Conservation (phyloP, 64 coral and sea anemone genomes). For the Stylophora pistillata region DNA sequence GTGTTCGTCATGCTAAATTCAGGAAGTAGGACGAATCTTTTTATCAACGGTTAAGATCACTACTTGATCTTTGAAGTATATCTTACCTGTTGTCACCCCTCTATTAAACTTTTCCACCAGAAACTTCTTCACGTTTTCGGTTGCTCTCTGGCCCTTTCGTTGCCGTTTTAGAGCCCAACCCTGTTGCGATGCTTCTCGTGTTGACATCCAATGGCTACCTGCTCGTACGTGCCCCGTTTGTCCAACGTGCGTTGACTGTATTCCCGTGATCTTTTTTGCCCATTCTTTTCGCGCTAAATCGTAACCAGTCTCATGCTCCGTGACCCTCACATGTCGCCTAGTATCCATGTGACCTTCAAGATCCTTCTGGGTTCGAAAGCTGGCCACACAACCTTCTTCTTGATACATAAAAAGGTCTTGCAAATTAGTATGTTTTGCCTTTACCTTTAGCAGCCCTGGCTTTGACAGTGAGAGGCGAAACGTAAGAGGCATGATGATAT, state of each 20-base stretch:
- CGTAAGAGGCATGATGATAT: constrained; percentile 13
- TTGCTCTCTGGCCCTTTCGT: constrained; percentile 23
- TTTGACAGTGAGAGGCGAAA: background rate
- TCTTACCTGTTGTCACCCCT: constrained; percentile 31
- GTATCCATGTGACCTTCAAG: too few species aligned
- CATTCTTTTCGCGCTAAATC: constrained; percentile 23
- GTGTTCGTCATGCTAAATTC: background rate
- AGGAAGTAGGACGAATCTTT: background rate
- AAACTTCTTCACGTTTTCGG: constrained; percentile 23
- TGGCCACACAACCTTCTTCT: too few species aligned
- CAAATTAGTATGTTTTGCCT: too few species aligned
- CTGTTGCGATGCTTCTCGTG: constrained; percentile 23
- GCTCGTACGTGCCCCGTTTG: background rate
- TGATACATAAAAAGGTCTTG: too few species aligned
- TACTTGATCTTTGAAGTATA: background rate
- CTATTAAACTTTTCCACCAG: constrained; percentile 44
- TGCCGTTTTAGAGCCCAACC: constrained; percentile 53
- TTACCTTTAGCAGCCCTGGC: background rate
- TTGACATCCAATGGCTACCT: too few species aligned
- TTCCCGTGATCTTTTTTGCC: background rate
- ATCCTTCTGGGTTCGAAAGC: too few species aligned
- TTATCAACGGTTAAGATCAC: too few species aligned
- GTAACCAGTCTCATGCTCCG: constrained; percentile 17
- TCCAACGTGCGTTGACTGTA: constrained; percentile 1
- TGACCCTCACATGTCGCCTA: too few species aligned